Percentiles rank a stretch among this genome's conserved stretches.
Evolutionary conservation across 2,888 invertebrate species (phyloP).

Genomic region (Eledona agricola): DNA sequence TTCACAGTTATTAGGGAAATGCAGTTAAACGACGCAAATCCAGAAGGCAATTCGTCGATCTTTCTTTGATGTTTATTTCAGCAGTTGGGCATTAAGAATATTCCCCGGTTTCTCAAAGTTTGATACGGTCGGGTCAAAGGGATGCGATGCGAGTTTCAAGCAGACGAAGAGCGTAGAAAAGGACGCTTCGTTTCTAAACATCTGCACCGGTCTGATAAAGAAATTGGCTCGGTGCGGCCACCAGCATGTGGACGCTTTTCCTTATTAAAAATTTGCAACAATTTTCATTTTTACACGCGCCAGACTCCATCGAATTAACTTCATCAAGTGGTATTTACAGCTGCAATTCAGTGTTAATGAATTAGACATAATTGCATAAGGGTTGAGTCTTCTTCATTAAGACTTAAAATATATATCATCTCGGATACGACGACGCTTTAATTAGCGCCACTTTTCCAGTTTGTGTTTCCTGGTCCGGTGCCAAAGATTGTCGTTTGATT

Average conservation of each 20-base stretch:
- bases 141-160: not conserved
- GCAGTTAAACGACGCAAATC: constrained; percentile 22
- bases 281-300: constrained; percentile 4
- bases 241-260: constrained; percentile 9
- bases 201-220: constrained; percentile 32
- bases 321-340: constrained; percentile 8
- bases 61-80: constrained; percentile 31
- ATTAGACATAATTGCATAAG: constrained; percentile 3
- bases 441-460: constrained; percentile 4
- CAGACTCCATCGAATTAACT: constrained; percentile 3
- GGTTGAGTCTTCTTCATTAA: constrained; percentile 3
- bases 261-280: no score
- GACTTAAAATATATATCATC: constrained; percentile 2
- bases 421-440: constrained; percentile 1
- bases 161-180: constrained; percentile 6
- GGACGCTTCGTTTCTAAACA: constrained; percentile 26
- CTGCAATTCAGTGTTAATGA: constrained; percentile 6
- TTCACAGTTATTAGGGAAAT: no score
- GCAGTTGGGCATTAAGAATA: constrained; percentile 27
- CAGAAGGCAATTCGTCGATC: constrained; percentile 18
- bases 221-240: constrained; percentile 28
- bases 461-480: no score
- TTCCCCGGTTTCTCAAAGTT: constrained; percentile 28
- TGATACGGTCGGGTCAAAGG: constrained; percentile 26
- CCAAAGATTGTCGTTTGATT: not conserved